Evolutionary conservation across 2,113 vertebrate species (phyloP).

Genomic region (Labeo catla): DNA sequence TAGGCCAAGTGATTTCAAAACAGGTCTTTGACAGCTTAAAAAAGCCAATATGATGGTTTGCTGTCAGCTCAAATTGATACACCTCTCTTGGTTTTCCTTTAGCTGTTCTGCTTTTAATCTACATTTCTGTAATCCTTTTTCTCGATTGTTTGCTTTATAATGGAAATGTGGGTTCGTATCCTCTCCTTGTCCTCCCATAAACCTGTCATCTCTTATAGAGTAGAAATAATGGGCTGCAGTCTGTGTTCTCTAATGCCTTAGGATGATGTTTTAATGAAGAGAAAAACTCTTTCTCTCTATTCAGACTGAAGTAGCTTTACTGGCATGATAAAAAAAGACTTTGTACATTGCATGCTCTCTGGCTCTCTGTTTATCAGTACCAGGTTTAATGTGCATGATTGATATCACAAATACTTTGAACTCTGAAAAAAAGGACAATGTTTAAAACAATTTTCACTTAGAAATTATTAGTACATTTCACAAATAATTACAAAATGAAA

Average conservation of each 20-base stretch:
- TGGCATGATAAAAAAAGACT: conserved; percentile 1
- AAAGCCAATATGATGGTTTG: conserved; percentile 4
- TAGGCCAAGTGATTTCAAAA: conserved; percentile 23
- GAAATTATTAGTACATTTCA: too few species aligned
- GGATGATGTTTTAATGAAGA: conserved; percentile 19
- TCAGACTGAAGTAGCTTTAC: conserved; percentile 4
- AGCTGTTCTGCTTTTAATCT: neutral
- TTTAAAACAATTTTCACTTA: too few species aligned
- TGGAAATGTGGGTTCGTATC: neutral
- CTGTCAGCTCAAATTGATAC: neutral
- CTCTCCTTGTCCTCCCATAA: conserved; percentile 10
- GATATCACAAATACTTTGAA: neutral
- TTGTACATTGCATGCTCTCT: neutral
- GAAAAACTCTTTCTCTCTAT: neutral
- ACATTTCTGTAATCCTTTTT: neutral
- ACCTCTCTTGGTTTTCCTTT: neutral
- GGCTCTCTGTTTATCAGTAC: neutral
- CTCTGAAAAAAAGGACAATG: neutral
- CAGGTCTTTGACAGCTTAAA: neutral
- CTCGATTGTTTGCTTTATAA: neutral
- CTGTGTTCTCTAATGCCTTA: conserved; percentile 22
- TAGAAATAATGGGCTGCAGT: conserved; percentile 17
- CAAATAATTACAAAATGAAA: too few species aligned
- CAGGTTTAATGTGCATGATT: neutral
- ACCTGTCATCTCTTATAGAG: conserved; percentile 5